Evolutionary conservation across 2,797 vertebrate species (phyloP).

Genomic region (Channallabes apus): DNA sequence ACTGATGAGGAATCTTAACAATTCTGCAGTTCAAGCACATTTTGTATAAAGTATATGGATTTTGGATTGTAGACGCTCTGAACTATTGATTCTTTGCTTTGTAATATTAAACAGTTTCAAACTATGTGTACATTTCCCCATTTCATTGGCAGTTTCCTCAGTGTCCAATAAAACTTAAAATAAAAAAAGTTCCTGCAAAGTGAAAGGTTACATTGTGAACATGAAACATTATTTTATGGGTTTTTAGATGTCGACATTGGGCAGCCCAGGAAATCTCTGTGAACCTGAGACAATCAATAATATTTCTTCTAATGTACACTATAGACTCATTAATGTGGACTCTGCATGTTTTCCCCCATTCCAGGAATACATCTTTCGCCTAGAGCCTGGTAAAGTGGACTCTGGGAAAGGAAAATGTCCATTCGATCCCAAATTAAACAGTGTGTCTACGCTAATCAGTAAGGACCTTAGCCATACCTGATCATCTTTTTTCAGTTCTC

Average conservation of each 20-base stretch:
- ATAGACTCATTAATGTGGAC: conserved; percentile 48
- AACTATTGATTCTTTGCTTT: conserved; percentile 9
- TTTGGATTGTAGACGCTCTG: conserved; percentile 21
- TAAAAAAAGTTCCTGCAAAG: background rate
- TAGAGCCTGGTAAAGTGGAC: conserved; percentile 94
- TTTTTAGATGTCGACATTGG: background rate
- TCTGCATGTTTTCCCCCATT: conserved; percentile 49
- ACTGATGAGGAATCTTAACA: background rate
- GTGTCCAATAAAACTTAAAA: background rate
- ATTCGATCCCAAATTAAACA: conserved; percentile 97
- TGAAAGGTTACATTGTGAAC: background rate
- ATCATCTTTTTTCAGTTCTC: background rate
- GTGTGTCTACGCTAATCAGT: conserved; percentile 96
- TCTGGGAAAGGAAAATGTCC: conserved; percentile 99
- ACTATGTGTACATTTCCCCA: too few relatives aligned
- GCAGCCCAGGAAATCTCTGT: conserved; percentile 28
- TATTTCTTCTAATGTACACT: conserved; percentile 41
- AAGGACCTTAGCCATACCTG: conserved; percentile 65
- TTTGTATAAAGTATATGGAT: background rate
- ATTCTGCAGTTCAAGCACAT: background rate
- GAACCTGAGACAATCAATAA: conserved; percentile 51
- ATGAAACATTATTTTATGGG: background rate
- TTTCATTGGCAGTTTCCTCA: background rate
- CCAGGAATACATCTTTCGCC: conserved; percentile 96
- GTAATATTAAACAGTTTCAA: conserved; percentile 7